phyloP scores from a whole-genome alignment of 2,888 invertebrate genomes.

The Lithophane ornitopus region DNA sequence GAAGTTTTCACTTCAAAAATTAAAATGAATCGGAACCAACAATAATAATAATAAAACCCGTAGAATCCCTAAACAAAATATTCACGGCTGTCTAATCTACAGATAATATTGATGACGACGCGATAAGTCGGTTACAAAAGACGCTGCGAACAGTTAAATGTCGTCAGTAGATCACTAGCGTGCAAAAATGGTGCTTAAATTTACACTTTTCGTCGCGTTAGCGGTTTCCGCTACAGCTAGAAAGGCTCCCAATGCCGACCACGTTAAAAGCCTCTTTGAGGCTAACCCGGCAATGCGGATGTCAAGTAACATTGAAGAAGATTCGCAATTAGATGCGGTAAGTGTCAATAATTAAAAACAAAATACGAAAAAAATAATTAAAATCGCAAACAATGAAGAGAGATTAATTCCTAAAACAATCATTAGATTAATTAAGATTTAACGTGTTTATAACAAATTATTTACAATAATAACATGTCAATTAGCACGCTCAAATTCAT shows the following conservation, averaged over 20 bases:
- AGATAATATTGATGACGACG: constrained; percentile 49
- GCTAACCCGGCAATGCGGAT: constrained; percentile 59
- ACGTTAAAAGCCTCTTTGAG: constrained; percentile 66
- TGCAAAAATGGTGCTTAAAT: constrained; percentile 67
- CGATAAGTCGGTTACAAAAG: constrained; percentile 64
- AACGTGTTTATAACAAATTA: not conserved
- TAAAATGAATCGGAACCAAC: too few species aligned
- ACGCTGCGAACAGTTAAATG: not conserved
- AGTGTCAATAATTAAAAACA: constrained; percentile 54
- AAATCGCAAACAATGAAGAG: not conserved
- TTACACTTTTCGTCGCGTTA: constrained; percentile 64
- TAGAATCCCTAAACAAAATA: constrained; percentile 2
- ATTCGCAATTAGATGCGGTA: constrained; percentile 78
- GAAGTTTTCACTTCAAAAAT: too few species aligned
- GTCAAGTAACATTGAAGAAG: constrained; percentile 74
- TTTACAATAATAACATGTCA: not conserved
- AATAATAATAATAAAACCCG: constrained; percentile 11
- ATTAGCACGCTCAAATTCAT: not conserved
- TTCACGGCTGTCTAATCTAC: constrained; percentile 42
- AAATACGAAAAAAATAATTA: not conserved
- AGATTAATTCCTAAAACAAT: not conserved
- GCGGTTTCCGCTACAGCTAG: constrained; percentile 67
- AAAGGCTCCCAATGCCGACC: constrained; percentile 75
- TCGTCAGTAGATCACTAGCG: constrained; percentile 52
- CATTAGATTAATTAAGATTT: not conserved